These are phyloP conservation scores for Epinotia brunnichana DNA, from an alignment of 2,888 invertebrate species.

Conservation along the genomic window DNA sequence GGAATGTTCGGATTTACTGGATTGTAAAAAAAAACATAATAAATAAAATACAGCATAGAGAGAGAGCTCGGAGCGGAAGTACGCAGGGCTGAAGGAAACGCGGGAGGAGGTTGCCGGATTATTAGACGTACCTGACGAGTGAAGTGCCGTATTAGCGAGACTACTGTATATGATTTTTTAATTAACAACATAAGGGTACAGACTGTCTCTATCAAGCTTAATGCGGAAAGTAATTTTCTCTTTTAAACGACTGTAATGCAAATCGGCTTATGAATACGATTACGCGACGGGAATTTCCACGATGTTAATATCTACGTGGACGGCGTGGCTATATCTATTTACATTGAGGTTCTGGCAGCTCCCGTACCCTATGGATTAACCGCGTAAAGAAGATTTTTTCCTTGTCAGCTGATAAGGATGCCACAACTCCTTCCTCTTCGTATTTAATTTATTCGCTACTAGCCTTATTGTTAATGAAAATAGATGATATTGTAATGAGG, in stretches of 20 bases:
- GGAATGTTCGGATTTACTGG: too few relatives aligned
- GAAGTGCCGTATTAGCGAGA: too few relatives aligned
- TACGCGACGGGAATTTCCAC: conserved; percentile 28
- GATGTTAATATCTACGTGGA: conserved; percentile 15
- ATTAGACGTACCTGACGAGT: too few relatives aligned
- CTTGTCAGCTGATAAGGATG: conserved; percentile 22
- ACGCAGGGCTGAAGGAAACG: too few relatives aligned
- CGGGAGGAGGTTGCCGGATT: too few relatives aligned
- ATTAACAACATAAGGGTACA: not conserved
- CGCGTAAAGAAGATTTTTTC: conserved; percentile 14
- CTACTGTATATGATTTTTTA: not conserved
- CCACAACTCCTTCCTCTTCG: conserved; percentile 14
- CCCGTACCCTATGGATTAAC: conserved; percentile 24
- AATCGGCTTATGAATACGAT: conserved; percentile 31
- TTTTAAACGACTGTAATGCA: conserved; percentile 12
- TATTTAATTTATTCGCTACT: not conserved
- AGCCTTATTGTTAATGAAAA: not conserved
- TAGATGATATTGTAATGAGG: conserved; percentile 2
- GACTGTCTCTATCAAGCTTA: not conserved
- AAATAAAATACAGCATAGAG: too few relatives aligned
- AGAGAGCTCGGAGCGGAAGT: too few relatives aligned
- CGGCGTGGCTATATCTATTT: conserved; percentile 4
- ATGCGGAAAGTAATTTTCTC: not conserved
- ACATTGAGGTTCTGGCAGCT: conserved; percentile 26
- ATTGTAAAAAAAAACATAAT: too few relatives aligned